phyloP scores from a whole-genome alignment of 2,888 invertebrate genomes.

The Lutraria lutraria region DNA sequence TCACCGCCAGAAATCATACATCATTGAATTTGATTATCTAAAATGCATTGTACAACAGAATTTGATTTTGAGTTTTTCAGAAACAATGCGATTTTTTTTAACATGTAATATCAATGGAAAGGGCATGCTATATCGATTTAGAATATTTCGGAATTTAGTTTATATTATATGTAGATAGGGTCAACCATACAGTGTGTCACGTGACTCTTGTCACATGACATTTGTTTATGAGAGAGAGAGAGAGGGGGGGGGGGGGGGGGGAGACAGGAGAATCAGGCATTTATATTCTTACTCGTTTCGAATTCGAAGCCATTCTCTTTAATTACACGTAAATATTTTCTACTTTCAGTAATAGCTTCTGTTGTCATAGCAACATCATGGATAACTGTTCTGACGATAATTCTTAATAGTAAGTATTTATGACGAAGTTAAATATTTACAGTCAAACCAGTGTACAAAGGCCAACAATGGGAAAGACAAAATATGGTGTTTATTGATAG shows the following conservation, averaged over 20 bases:
- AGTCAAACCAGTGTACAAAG: neutral
- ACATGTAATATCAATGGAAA: too few relatives aligned
- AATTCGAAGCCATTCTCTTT: neutral
- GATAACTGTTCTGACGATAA: conserved; percentile 24
- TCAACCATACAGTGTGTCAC: neutral
- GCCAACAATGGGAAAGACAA: neutral
- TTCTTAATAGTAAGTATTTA: conserved; percentile 34
- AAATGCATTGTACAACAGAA: too few relatives aligned
- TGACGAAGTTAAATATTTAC: neutral
- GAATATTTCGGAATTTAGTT: neutral
- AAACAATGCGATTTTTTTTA: too few relatives aligned
- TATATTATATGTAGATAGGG: neutral
- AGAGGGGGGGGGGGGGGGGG: neutral
- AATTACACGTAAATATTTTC: neutral
- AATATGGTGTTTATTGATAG: neutral
- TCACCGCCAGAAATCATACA: too few relatives aligned
- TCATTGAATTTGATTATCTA: too few relatives aligned
- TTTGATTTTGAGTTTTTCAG: too few relatives aligned
- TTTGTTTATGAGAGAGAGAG: neutral
- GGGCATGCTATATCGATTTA: neutral
- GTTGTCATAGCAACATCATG: conserved; percentile 37
- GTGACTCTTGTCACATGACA: too few relatives aligned
- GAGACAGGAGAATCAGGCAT: too few relatives aligned
- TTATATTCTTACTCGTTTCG: too few relatives aligned
- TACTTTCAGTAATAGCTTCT: conserved; percentile 36